Evolutionary conservation across 2,797 vertebrate species (phyloP), one percentile per base, ranked within the genome.

Genomic region (Lindbergichthys nudifrons): DNA sequence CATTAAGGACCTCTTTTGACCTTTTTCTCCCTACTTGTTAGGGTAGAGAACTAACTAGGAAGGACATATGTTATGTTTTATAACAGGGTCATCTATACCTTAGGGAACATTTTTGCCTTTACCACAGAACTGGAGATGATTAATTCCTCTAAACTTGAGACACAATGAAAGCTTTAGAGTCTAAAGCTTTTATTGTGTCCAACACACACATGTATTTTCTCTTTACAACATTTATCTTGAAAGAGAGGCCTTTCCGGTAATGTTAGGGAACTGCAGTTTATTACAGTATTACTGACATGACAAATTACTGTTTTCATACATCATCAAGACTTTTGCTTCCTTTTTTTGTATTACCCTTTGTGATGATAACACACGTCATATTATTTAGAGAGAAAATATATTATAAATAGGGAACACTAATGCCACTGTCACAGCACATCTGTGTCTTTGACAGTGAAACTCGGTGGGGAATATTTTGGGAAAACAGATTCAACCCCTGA

Each of bases 401-500:
- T 50, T 36, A 36, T 21, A 32, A 10, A 41, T 46, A 9, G 56
- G 30, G 1, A 45, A n/a, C 56, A 43, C 32, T 53, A 14, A 51
- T 60, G 19, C 19, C 51, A 47, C 61, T 63, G 70, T 58, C 67
- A 62, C 42, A 75, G 58, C 53, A 47, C 21, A 67, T 62, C 36
- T 53, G 56, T 66, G 65, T 77, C 50, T 21, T 45, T 65, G 23
- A 57, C 62, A 43, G 79, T 52, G 7, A 73, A 61, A 65, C 66
- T 59, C 85, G 61, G 51, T 9, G 5, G 81, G 80, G 63, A 77
- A 50, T 67, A 32, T 72, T 81, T 66, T 79, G 36, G 74, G 75
- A 83, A 90, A 92, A 91, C 87, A 86, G 64, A 79, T 61, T 77
- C 64, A 70, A 79, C 75, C 79, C 72, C 65, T 71, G 63, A 63